Base-by-base conservation (phyloP, 2,113 vertebrate species). In the Dissostichus mawsoni region DNA sequence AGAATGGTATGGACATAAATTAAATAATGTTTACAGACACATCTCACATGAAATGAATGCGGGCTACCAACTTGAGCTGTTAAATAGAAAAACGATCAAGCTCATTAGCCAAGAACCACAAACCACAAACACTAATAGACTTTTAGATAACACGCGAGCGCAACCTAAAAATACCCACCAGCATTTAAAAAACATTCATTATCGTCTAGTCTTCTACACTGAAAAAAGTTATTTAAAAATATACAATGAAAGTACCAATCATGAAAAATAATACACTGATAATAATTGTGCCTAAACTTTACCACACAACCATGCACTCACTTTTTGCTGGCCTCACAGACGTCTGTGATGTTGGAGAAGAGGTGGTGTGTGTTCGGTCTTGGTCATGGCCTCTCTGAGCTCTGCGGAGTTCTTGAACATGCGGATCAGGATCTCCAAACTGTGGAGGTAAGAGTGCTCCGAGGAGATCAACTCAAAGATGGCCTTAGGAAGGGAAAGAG, bases 391-490 rank as follows among this genome's bases (percentile, higher is more conserved):
- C 29, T 96, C 94, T 1, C 95, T 95, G 82, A 99, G 95, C 5
- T 97, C 96, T 20, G 94, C 87, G 1, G 97, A 99, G 88, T 97
- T 95, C 89, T 99, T 97, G 90, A 99, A 99, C 96, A 99, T 96
- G 36, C 96, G 95, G 88, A 98, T 97, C 52, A 99, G 94, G 90
- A 99, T 97, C 89, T 98, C 96, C 89, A 99, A 94, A 89, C 98
- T 99, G 92, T 98, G 97, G 56, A 99, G 94, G 11, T 99, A 99
- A 0, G 98, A 99, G 92, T 98, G 97, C 84, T 99, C 98, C 0
- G 98, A 99, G 25, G 98, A 99, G 77, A 99, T 99, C 82, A 99
- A 95, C 92, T 99, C 98, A 90, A 99, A 99, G 89, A 99, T 98
- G 1, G 98, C 95, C 98, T 99, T 76, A 65, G 25, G 41, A 3